Evolutionary conservation across 2,797 vertebrate genomes (phyloP).

Genomic region (Cuculus canorus): DNA sequence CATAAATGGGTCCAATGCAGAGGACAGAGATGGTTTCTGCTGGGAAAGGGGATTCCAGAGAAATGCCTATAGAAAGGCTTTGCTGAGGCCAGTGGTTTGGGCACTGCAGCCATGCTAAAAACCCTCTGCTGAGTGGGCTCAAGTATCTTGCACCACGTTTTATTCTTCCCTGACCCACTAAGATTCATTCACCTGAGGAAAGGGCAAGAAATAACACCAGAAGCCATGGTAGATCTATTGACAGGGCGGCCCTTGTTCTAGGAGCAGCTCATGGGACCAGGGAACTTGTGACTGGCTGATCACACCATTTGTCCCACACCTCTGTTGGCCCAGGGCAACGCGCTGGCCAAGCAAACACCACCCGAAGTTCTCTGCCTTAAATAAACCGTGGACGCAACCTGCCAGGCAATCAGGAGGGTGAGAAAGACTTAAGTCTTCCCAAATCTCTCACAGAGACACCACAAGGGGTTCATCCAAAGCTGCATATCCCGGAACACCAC

Average conservation of each 20-base stretch:
- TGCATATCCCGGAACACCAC: neutral
- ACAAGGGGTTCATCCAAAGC: neutral
- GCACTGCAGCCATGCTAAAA: neutral
- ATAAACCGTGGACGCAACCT: neutral
- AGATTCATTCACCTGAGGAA: neutral
- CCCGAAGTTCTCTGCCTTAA: neutral
- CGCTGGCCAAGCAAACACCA: neutral
- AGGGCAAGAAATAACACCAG: neutral
- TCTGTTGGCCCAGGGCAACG: neutral
- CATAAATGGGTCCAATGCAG: fast-evolving
- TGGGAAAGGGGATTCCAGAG: neutral
- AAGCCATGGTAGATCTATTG: neutral
- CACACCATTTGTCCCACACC: neutral
- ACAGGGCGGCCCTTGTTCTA: neutral
- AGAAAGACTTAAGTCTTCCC: neutral
- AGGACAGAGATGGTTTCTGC: neutral
- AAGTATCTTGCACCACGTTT: neutral
- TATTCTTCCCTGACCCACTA: neutral
- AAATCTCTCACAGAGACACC: neutral
- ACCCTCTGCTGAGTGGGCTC: neutral
- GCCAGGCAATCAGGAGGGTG: neutral
- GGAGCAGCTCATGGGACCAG: neutral
- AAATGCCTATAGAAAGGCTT: neutral
- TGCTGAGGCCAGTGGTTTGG: neutral
- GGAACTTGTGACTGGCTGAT: neutral